These are phyloP conservation scores for Alaudala cheleensis DNA, from an alignment of 2,113 vertebrate genomes.

Conservation along the genomic window DNA sequence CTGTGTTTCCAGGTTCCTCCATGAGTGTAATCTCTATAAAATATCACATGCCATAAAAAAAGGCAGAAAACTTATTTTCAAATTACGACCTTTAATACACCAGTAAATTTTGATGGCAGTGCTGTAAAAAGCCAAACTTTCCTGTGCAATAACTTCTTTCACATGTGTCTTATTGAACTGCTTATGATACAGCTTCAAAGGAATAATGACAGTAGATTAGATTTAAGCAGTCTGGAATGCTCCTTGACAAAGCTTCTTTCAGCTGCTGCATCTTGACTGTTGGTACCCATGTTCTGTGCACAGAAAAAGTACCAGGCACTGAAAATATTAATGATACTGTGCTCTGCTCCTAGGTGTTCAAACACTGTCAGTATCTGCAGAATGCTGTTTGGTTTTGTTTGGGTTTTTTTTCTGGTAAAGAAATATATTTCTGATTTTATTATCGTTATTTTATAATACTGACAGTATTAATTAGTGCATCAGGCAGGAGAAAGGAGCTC, in stretches of 20 bases:
- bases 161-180: background rate
- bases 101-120: constrained; percentile 40
- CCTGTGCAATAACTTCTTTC: background rate
- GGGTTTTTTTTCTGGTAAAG: background rate
- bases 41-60: background rate
- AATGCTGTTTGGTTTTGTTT: background rate
- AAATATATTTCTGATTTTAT: background rate
- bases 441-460: background rate
- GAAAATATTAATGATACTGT: background rate
- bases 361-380: background rate
- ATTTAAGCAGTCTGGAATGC: background rate
- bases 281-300: background rate
- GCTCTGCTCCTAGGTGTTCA: background rate
- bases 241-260: background rate
- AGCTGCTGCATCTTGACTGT: background rate
- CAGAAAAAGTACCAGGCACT: background rate
- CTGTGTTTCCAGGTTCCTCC: background rate
- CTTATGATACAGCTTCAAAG: background rate
- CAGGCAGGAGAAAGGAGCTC: background rate
- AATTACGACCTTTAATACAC: background rate
- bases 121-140: constrained; percentile 20
- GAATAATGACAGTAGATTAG: background rate
- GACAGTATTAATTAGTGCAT: background rate
- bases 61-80: constrained; percentile 13
- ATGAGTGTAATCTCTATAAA: background rate